Conservation (phyloP, 1,140 invertebrate species). For the Platorchestia sp. region DNA sequence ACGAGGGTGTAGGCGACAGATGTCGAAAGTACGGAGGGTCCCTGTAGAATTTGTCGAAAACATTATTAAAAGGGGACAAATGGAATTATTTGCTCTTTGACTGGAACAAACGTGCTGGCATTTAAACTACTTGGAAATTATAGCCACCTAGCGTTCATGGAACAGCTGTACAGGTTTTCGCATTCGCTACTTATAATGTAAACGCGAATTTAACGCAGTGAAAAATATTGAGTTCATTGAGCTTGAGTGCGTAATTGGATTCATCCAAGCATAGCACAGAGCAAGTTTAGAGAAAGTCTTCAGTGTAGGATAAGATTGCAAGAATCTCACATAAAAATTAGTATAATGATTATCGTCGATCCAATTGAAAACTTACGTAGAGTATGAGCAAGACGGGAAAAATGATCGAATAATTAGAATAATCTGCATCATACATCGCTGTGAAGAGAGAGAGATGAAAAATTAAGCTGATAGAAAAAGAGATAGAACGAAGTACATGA, state of each 20-base stretch:
- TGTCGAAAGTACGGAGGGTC: slow-evolving; percentile 53
- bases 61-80: slow-evolving; percentile 9
- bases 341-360: neutral
- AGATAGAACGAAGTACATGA: neutral
- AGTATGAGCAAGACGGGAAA: neutral
- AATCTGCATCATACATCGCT: neutral
- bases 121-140: neutral
- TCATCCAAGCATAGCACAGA: neutral
- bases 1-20: slow-evolving; percentile 54
- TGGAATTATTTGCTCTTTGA: neutral
- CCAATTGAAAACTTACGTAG: neutral
- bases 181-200: neutral
- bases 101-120: neutral
- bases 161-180: neutral
- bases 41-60: slow-evolving; percentile 41
- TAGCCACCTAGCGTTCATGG: neutral
- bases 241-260: neutral
- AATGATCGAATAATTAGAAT: neutral
- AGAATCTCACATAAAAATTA: neutral
- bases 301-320: neutral
- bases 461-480: neutral
- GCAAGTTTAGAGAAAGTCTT: neutral
- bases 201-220: neutral
- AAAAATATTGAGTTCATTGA: neutral
- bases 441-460: neutral